Conservation (phyloP, 2,888 invertebrate species). For the Creontiades dilutus region DNA sequence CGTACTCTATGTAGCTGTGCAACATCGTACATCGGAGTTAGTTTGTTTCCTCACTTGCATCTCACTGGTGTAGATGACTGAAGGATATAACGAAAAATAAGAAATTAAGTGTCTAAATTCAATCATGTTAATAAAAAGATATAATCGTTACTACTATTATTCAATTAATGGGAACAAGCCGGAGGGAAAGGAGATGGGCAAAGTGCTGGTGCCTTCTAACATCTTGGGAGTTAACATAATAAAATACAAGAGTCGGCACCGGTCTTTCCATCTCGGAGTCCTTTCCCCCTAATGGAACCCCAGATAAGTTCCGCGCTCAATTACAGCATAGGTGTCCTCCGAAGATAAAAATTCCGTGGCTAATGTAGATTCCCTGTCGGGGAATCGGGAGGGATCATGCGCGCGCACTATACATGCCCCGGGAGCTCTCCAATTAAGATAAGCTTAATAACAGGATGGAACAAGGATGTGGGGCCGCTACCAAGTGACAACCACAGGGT, state of each 20-base stretch:
- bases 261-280: conserved; percentile 30
- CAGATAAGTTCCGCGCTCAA: conserved; percentile 68
- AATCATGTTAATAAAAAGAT: not conserved
- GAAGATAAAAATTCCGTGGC: conserved; percentile 74
- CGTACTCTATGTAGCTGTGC: too few species aligned
- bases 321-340: conserved; percentile 65
- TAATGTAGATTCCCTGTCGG: conserved; percentile 74
- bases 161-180: conserved; percentile 48
- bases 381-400: conserved; percentile 68
- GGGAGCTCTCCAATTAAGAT: conserved; percentile 71
- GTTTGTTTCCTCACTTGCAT: not conserved
- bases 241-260: conserved; percentile 68
- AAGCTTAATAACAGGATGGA: conserved; percentile 68
- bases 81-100: not conserved
- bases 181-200: conserved; percentile 19
- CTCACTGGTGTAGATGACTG: not conserved
- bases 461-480: conserved; percentile 44
- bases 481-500: conserved; percentile 59
- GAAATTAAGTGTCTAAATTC: not conserved
- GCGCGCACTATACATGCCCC: conserved; percentile 58
- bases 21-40: too few species aligned
- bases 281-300: conserved; percentile 62
- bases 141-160: conserved; percentile 37
- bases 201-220: conserved; percentile 60
- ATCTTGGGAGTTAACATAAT: conserved; percentile 66